Evolutionary conservation across 2,797 vertebrate genomes (phyloP), one percentile per base, ranked within the genome.

Genomic region (Anomalospiza imberbis): DNA sequence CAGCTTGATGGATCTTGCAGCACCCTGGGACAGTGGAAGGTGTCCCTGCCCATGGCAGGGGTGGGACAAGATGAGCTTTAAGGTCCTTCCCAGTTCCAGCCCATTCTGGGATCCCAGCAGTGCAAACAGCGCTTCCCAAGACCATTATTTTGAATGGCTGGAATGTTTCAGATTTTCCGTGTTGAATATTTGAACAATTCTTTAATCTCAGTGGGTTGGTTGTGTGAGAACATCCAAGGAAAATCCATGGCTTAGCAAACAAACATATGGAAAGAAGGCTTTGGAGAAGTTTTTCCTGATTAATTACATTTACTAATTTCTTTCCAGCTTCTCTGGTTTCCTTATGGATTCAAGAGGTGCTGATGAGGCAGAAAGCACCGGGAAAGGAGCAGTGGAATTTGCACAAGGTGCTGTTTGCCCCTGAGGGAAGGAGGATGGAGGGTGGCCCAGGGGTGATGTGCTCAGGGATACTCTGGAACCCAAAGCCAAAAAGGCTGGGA

Each of bases 401-500:
- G 28, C 9, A 45, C 28, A 13, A 34, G 44, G 28, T 38, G 26
- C 17, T 21, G 16, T 8, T 31, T 38, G 34, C 1, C 18, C 45
- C 50, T 19, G 0, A 36, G 40, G 6, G n/a, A 34, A 28, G 54
- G 71, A 38, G 36, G 36, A 9, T 0, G 7, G 66, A 66, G 18
- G 1, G 24, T 2, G 32, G 38, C 20, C 74, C 54, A 7, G 70
- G 60, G 26, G 9, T 1, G 8, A 21, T 0, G 34, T 17, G 50
- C 47, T n/a, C 3, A 4, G 62, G 72, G 60, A 42, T 10, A 3
- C 25, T 45, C 32, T n/a, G 58, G 36, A n/a, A 7, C 21, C n/a
- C 1, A 0, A 26, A 84, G 38, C 70, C 31, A 10, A 3, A 26
- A 38, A 21, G 25, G 26, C 73, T 1, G 0, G 73, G 29, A 65